Base-by-base conservation (phyloP, 2,113 vertebrate genomes). In the Neomonachus schauinslandi region DNA sequence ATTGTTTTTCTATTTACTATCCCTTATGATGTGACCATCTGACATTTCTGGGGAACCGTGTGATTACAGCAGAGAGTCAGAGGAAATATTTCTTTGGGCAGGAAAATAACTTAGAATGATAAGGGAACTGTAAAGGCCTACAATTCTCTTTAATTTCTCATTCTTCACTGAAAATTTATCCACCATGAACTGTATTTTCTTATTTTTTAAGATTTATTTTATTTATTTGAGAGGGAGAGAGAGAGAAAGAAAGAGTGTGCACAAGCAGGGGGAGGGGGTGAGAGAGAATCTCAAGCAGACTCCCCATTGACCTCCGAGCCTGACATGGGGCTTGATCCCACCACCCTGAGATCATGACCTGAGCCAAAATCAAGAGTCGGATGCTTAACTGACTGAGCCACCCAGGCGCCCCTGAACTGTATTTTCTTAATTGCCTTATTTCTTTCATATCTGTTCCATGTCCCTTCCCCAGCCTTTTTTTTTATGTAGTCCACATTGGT, bases 1-100 rank as follows among this genome's bases (percentile, higher is more conserved):
- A 85, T 49, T 92, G 2, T 90, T 96, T 96, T 76, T 57, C 59
- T 77, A 16, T 42, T 88, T 96, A 77, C 55, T 84, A 94, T 53
- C 19, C 33, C 31, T 67, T 80, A 33, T n/a, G 42, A 63, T 63
- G 42, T 33, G 33, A 55, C 22, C 11, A 79, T 77, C 22, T 28
- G 76, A 46, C 31, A 74, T 77, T 89, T 36, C 33, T 67, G 19
- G 8, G 18, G 94, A 87, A 65, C 53, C 65, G 12, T 57, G 19
- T 81, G 74, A 92, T 90, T 94, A 81, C n/a, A 22, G 65, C 69
- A 88, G 55, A 53, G 46, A 89, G 10, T 55, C 80, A 63, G 26
- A 91, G 55, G 77, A 95, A 72, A 83, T 67, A 36, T 86, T 86
- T 74, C 67, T 88, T 95, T 72, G 59, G 69, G 33, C 26, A 83